phyloP scores from a whole-genome alignment of 2,113 vertebrate species.

The Cephalophus harveyi region DNA sequence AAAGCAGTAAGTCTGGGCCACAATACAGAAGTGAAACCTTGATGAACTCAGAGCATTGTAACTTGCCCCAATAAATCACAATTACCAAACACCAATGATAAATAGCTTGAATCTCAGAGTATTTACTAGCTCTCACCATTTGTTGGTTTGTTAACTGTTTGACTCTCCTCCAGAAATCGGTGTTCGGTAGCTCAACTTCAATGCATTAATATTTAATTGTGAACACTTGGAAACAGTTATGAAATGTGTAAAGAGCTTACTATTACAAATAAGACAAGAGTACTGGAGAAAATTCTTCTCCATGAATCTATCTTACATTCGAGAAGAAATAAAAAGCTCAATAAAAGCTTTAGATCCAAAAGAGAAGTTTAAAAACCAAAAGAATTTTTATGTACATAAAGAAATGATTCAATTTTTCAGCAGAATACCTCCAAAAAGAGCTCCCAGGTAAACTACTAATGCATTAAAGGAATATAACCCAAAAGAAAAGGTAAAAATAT shows the following conservation, averaged over 20 bases:
- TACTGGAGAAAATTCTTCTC: neutral
- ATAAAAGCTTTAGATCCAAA: neutral
- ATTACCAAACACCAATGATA: constrained; percentile 66
- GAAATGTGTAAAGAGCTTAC: constrained; percentile 38
- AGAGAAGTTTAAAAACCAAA: neutral
- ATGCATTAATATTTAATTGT: constrained; percentile 16
- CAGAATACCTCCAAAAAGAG: neutral
- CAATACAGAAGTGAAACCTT: constrained; percentile 27
- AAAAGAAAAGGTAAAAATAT: neutral
- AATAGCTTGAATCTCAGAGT: constrained; percentile 51
- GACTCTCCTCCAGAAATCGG: neutral
- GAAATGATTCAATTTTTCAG: neutral
- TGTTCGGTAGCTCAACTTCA: neutral
- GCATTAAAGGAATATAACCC: neutral
- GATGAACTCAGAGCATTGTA: constrained; percentile 48
- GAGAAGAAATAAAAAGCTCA: neutral
- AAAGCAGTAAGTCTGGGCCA: constrained; percentile 28
- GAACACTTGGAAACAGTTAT: neutral
- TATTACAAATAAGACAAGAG: neutral
- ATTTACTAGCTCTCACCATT: constrained; percentile 51
- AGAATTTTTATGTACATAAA: neutral
- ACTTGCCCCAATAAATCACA: constrained; percentile 67
- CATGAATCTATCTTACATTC: neutral
- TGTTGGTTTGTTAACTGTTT: neutral
- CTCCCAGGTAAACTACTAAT: neutral